phyloP scores from a whole-genome alignment of 2,888 invertebrate species.

The Mythimna vitellina region DNA sequence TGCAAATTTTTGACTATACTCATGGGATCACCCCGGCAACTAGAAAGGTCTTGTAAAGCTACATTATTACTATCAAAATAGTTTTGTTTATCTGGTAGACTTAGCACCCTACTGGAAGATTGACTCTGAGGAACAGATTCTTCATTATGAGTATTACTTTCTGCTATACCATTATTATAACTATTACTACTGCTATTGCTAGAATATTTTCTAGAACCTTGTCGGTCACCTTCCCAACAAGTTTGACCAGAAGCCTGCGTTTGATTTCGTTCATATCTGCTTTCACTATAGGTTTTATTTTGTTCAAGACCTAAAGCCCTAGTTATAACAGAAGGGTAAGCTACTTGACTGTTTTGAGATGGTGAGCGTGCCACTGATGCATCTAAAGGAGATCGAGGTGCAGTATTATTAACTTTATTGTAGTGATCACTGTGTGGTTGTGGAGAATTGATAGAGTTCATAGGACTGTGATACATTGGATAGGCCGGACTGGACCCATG shows the following conservation, averaged over 20 bases:
- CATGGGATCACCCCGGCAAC: slow-evolving; percentile 94
- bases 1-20: slow-evolving; percentile 94
- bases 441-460: slow-evolving; percentile 94
- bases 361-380: slow-evolving; percentile 92
- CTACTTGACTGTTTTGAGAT: slow-evolving; percentile 92
- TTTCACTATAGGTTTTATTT: slow-evolving; percentile 88
- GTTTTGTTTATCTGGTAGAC: slow-evolving; percentile 89
- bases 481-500: slow-evolving; percentile 95
- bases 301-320: slow-evolving; percentile 93
- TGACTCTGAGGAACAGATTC: slow-evolving; percentile 85
- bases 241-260: slow-evolving; percentile 85
- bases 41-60: slow-evolving; percentile 93
- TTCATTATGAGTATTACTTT: slow-evolving; percentile 87
- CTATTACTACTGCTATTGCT: slow-evolving; percentile 81
- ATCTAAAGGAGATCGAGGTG: slow-evolving; percentile 93
- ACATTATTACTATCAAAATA: slow-evolving; percentile 92
- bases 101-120: slow-evolving; percentile 85
- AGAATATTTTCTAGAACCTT: slow-evolving; percentile 87
- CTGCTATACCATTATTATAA: slow-evolving; percentile 84
- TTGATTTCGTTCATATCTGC: slow-evolving; percentile 89
- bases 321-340: slow-evolving; percentile 96
- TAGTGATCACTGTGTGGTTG: slow-evolving; percentile 92
- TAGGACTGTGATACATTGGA: slow-evolving; percentile 96
- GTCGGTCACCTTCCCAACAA: slow-evolving; percentile 91
- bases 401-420: slow-evolving; percentile 86